Conservation (phyloP, 2,113 vertebrate genomes). For the mouse (Mus musculus) region DNA sequence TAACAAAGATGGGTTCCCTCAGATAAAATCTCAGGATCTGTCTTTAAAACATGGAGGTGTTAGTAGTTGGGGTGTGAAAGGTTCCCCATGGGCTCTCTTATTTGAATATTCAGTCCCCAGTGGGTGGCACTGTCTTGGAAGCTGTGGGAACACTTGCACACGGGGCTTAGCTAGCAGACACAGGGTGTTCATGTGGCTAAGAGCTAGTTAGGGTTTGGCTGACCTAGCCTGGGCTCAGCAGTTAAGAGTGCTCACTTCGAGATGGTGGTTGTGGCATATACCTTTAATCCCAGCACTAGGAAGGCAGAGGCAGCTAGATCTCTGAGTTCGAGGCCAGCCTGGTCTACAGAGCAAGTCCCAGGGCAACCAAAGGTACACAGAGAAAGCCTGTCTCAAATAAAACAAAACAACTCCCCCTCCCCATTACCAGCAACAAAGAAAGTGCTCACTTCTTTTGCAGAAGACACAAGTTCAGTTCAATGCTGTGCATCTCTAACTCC, state of each 20-base stretch:
- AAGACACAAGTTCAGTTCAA: not conserved
- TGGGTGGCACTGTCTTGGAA: not conserved
- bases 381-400: not conserved
- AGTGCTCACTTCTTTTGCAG: not conserved
- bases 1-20: not conserved
- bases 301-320: not conserved
- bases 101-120: too few relatives aligned
- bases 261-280: rapidly evolving
- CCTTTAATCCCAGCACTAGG: not conserved
- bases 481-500: not conserved
- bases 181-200: not conserved
- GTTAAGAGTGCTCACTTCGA: not conserved
- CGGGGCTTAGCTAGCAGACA: not conserved
- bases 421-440: not conserved
- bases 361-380: not conserved
- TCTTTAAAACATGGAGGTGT: not conserved
- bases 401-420: not conserved
- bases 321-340: not conserved
- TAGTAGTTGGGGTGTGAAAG: not conserved
- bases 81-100: too few relatives aligned
- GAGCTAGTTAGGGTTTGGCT: not conserved
- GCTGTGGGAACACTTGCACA: not conserved
- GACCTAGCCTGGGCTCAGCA: not conserved
- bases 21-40: constrained; percentile 26
- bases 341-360: not conserved